Percentiles rank a stretch among this genome's conserved stretches.
These are phyloP conservation scores for Numenius phaeopus DNA, from an alignment of 2,797 vertebrate genomes.

Conservation along the genomic window DNA sequence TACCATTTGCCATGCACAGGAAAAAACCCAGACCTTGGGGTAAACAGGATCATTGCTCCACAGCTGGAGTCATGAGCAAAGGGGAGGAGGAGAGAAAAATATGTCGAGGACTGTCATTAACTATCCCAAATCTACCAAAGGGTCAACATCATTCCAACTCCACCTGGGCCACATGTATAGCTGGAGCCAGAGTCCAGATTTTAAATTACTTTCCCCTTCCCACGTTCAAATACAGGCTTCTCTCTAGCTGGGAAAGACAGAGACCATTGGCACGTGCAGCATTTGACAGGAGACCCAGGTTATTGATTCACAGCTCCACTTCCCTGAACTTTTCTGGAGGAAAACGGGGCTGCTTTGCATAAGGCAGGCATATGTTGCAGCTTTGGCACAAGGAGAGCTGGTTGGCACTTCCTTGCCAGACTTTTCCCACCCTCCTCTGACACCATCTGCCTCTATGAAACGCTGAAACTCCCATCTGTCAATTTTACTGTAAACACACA, in stretches of 20 bases:
- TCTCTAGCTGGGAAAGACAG: conserved; percentile 31
- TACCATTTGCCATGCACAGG: neutral
- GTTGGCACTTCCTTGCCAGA: conserved; percentile 41
- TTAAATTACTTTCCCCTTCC: neutral
- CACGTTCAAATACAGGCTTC: neutral
- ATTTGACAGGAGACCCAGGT: conserved; percentile 45
- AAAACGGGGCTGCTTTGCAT: conserved; percentile 58
- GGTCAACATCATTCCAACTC: neutral
- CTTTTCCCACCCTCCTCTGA: conserved; percentile 68
- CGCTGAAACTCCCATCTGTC: conserved; percentile 71
- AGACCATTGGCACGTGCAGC: neutral
- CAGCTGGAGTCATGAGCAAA: neutral
- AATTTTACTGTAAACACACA: conserved; percentile 72
- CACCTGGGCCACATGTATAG: accelerated
- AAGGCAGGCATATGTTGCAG: conserved; percentile 74
- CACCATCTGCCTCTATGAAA: conserved; percentile 66
- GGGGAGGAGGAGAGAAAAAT: neutral
- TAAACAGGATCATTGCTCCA: neutral
- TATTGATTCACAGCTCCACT: conserved; percentile 63
- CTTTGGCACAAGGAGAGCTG: conserved; percentile 61
- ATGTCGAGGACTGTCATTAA: neutral
- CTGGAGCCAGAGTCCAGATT: neutral
- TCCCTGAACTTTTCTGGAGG: conserved; percentile 60
- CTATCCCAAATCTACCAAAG: neutral
- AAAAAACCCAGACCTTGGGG: neutral